phyloP scores from a whole-genome alignment of 2,113 vertebrate genomes.

The Barnardius zonarius region DNA sequence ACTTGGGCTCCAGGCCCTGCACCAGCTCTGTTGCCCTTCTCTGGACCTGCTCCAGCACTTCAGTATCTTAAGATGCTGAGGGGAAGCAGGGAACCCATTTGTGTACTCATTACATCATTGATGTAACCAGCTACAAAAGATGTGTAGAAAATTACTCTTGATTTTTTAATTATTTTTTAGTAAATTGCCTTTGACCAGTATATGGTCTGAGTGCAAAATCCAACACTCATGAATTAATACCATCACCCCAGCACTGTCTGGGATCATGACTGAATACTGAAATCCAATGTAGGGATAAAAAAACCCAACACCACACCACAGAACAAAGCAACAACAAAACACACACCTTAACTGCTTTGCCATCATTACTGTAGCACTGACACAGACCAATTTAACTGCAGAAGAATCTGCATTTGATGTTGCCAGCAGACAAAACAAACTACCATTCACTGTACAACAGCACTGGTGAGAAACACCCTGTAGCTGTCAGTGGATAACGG shows the following conservation, averaged over 20 bases:
- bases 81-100: background rate
- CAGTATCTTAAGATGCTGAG: background rate
- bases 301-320: background rate
- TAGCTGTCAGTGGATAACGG: background rate
- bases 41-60: too few relatives aligned
- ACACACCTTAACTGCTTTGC: background rate
- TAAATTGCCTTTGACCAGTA: background rate
- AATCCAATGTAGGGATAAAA: background rate
- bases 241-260: background rate
- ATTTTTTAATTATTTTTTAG: background rate
- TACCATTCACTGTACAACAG: background rate
- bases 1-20: too few relatives aligned
- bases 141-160: background rate
- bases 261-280: background rate
- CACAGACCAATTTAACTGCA: background rate
- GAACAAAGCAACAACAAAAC: background rate
- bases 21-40: too few relatives aligned
- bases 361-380: background rate
- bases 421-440: background rate
- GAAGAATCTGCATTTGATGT: background rate
- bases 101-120: background rate
- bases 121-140: background rate
- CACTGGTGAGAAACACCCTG: background rate
- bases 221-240: fast-evolving
- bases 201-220: background rate